Conservation (phyloP, 2,888 invertebrate species). For the Abrostola tripartita region DNA sequence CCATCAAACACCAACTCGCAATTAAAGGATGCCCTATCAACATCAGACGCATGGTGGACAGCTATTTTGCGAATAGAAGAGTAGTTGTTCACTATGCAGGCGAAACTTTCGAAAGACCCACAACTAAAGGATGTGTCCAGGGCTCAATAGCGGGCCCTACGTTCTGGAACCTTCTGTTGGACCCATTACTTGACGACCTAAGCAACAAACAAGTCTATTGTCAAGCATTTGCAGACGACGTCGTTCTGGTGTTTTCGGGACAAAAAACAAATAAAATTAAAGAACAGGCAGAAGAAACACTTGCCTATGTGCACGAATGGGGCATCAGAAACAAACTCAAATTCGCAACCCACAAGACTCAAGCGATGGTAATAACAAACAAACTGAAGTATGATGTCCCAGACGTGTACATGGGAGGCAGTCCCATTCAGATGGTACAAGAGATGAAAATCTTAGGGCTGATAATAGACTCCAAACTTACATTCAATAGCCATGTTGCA, state of each 20-base stretch:
- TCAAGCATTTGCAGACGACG: no score
- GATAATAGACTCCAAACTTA: not conserved
- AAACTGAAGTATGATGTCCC: not conserved
- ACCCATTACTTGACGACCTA: conserved; percentile 9
- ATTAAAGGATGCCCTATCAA: no score
- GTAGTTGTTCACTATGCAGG: not conserved
- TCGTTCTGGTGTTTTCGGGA: no score
- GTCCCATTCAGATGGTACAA: not conserved
- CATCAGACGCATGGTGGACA: no score
- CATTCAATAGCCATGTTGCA: not conserved
- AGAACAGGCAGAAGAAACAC: not conserved
- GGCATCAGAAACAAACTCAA: not conserved
- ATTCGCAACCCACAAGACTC: not conserved
- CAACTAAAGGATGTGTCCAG: conserved; percentile 42
- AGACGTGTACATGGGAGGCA: not conserved
- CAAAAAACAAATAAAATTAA: not conserved
- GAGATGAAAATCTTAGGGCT: no score
- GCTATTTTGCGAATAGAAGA: no score
- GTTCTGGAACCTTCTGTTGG: conserved; percentile 39
- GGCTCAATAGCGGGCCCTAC: conserved; percentile 40
- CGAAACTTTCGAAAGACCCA: conserved; percentile 18
- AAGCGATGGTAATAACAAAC: not conserved
- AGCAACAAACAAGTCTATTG: no score
- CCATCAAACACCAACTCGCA: no score
- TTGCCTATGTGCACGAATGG: not conserved